phyloP scores from a whole-genome alignment of 2,888 invertebrate genomes.

The Punctoribates punctum region DNA sequence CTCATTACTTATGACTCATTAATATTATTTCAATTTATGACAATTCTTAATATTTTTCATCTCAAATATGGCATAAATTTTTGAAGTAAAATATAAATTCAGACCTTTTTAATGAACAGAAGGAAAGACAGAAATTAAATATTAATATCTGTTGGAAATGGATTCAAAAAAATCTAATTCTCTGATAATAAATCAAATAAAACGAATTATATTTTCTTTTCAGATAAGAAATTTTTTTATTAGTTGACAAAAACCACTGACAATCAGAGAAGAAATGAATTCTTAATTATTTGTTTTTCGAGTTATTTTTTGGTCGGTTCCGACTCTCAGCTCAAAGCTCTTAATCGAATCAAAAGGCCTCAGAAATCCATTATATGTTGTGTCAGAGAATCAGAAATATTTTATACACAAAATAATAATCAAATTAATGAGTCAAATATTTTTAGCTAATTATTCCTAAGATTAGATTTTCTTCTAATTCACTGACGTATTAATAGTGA shows the following conservation, averaged over 20 bases:
- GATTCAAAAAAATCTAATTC: neutral
- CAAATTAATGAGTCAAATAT: neutral
- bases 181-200: neutral
- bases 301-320: neutral
- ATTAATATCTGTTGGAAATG: no score
- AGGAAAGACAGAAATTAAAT: no score
- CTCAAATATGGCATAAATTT: no score
- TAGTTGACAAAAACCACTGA: neutral
- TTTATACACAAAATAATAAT: neutral
- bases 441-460: neutral
- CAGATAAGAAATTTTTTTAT: neutral
- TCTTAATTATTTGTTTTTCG: no score
- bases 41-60: no score
- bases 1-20: no score
- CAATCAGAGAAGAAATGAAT: neutral
- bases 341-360: neutral
- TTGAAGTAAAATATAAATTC: no score
- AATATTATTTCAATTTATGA: no score
- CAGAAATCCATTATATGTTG: conserved; percentile 4
- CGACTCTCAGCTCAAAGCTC: neutral
- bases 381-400: neutral
- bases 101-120: no score
- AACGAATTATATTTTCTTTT: neutral
- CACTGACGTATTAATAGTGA: neutral
- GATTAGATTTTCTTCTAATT: neutral